Percentiles rank a stretch among this genome's conserved stretches.
These are phyloP conservation scores for Dissostichus mawsoni DNA, from an alignment of 2,113 vertebrate species.

Conservation along the genomic window DNA sequence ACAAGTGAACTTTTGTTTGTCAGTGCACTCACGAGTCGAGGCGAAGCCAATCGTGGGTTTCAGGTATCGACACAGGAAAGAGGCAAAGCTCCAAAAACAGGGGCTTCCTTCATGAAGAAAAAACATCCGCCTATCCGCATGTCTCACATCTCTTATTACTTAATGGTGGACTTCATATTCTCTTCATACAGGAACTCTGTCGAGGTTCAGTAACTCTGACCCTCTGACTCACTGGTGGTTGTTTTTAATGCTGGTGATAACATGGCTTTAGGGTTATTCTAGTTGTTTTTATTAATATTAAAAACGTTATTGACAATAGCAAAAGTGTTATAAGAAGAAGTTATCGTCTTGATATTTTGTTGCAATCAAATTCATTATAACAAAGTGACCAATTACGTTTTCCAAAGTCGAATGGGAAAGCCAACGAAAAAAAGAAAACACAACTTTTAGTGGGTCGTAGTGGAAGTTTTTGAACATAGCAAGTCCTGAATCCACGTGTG, in stretches of 20 bases:
- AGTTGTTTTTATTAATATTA: background rate
- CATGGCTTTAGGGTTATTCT: background rate
- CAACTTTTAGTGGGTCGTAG: too few relatives aligned
- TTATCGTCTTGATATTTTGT: background rate
- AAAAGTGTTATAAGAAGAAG: background rate
- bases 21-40: background rate
- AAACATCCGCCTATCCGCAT: background rate
- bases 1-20: constrained; percentile 45
- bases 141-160: background rate
- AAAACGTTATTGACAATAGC: too few relatives aligned
- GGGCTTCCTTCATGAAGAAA: background rate
- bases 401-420: background rate
- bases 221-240: background rate
- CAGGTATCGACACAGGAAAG: constrained; percentile 15
- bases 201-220: background rate
- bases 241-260: background rate
- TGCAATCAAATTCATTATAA: background rate
- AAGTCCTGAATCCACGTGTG: background rate
- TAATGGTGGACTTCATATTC: background rate
- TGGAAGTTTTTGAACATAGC: background rate
- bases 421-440: too few relatives aligned
- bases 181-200: background rate
- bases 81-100: constrained; percentile 13
- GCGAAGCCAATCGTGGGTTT: constrained; percentile 9
- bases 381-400: background rate